Conservation (phyloP, 2,888 invertebrate genomes). For the Psococerastis gibbosa region DNA sequence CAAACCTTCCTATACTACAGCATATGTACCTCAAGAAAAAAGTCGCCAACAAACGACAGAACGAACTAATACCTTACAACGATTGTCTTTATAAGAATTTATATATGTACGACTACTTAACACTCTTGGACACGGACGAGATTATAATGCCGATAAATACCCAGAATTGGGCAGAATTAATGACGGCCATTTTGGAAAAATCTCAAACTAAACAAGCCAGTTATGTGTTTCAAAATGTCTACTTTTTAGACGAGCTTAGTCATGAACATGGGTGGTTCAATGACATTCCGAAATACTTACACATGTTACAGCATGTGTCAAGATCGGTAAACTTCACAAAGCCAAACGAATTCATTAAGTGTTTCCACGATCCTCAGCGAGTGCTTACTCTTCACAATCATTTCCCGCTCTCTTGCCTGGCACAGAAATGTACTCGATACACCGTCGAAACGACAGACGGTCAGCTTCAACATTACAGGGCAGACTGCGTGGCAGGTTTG, state of each 20-base stretch:
- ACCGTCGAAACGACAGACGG: conserved; percentile 64
- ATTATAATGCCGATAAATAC: conserved; percentile 25
- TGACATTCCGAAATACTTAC: conserved; percentile 65
- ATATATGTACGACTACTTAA: conserved; percentile 23
- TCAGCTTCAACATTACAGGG: conserved; percentile 83
- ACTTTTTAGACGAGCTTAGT: conserved; percentile 73
- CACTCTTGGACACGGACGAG: conserved; percentile 29
- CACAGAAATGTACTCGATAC: conserved; percentile 61
- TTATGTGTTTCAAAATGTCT: conserved; percentile 80
- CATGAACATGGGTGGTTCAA: conserved; percentile 64
- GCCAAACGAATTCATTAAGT: conserved; percentile 83
- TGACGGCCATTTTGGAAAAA: conserved; percentile 18
- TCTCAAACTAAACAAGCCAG: conserved; percentile 45
- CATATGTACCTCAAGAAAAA: conserved; percentile 23
- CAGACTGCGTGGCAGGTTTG: conserved; percentile 74
- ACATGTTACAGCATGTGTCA: conserved; percentile 85
- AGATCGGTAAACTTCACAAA: conserved; percentile 80
- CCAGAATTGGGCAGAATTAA: conserved; percentile 22
- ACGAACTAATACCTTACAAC: conserved; percentile 29
- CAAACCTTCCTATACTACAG: conserved; percentile 22
- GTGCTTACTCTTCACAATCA: conserved; percentile 83
- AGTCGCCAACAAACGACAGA: conserved; percentile 26
- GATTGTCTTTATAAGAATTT: conserved; percentile 28
- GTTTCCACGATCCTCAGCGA: conserved; percentile 81
- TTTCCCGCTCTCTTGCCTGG: conserved; percentile 74